Evolutionary conservation across 2,113 vertebrate species (phyloP).

Genomic region (Rhadina sibilatrix): DNA sequence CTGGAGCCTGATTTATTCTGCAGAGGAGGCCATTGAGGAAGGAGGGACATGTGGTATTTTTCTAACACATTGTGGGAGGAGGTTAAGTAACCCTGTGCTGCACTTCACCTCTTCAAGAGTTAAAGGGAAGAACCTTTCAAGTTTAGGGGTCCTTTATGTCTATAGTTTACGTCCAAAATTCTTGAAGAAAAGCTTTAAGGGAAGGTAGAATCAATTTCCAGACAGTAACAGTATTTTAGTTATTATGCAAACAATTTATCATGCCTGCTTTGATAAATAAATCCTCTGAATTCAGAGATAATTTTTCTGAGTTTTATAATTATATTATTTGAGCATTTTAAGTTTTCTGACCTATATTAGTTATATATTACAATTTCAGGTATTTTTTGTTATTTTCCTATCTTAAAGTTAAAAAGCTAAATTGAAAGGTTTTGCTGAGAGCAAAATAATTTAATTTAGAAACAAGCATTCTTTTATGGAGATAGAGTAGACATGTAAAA

Average conservation of each 20-base stretch:
- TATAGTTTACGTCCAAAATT: not conserved
- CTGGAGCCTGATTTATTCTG: conserved; percentile 51
- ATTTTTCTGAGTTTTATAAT: conserved; percentile 76
- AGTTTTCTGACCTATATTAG: not conserved
- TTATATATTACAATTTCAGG: not conserved
- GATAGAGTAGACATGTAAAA: not conserved
- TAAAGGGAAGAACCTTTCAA: not conserved
- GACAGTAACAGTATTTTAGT: not conserved
- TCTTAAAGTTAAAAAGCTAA: not conserved
- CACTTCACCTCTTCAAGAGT: conserved; percentile 26
- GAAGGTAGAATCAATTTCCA: not conserved
- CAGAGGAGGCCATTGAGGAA: conserved; percentile 38
- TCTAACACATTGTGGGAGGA: conserved; percentile 14
- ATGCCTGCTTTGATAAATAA: conserved; percentile 71
- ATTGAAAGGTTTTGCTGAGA: not conserved
- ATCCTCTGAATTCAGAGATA: conserved; percentile 69
- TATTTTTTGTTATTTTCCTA: not conserved
- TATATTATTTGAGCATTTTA: conserved; percentile 52
- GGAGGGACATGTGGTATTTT: conserved; percentile 35
- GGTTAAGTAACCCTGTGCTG: conserved; percentile 30
- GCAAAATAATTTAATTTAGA: not conserved
- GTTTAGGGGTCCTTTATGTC: not conserved
- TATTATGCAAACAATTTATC: conserved; percentile 48
- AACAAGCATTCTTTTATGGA: not conserved
- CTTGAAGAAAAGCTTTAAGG: not conserved